These are phyloP conservation scores for Gortyna flavago DNA, from an alignment of 2,888 invertebrate species.

Conservation along the genomic window DNA sequence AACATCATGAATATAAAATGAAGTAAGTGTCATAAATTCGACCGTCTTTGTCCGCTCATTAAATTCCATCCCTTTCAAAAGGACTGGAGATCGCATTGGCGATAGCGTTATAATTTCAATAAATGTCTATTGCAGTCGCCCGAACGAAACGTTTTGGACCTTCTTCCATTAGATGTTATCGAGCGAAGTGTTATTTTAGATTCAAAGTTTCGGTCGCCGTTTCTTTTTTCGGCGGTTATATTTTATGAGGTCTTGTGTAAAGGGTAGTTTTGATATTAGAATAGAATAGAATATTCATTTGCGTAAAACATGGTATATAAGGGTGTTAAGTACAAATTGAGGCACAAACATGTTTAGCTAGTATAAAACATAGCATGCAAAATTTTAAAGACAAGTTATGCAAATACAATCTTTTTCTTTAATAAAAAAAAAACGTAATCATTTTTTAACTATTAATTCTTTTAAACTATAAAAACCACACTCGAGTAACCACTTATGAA, in stretches of 20 bases:
- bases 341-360: too few relatives aligned
- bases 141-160: conserved; percentile 40
- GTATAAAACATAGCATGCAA: too few relatives aligned
- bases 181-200: conserved; percentile 58
- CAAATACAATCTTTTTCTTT: too few relatives aligned
- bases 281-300: too few relatives aligned
- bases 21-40: conserved; percentile 63
- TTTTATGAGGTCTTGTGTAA: conserved; percentile 23
- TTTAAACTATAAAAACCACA: too few relatives aligned
- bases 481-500: too few relatives aligned
- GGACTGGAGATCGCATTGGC: conserved; percentile 75
- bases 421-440: too few relatives aligned
- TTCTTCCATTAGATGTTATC: conserved; percentile 63
- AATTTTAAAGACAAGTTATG: too few relatives aligned
- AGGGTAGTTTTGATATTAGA: background rate
- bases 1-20: conserved; percentile 50
- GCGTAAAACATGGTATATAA: too few relatives aligned
- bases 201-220: conserved; percentile 30
- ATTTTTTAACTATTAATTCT: too few relatives aligned
- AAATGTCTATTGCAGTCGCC: conserved; percentile 77
- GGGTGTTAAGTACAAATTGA: too few relatives aligned
- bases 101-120: conserved; percentile 83
- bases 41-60: conserved; percentile 69
- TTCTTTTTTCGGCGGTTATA: conserved; percentile 25
- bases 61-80: conserved; percentile 73